A percentile compares a stretch with the other conserved stretches of the same genome.
phyloP scores from a whole-genome alignment of 2,113 vertebrate genomes.

The Malaclemys terrapin region DNA sequence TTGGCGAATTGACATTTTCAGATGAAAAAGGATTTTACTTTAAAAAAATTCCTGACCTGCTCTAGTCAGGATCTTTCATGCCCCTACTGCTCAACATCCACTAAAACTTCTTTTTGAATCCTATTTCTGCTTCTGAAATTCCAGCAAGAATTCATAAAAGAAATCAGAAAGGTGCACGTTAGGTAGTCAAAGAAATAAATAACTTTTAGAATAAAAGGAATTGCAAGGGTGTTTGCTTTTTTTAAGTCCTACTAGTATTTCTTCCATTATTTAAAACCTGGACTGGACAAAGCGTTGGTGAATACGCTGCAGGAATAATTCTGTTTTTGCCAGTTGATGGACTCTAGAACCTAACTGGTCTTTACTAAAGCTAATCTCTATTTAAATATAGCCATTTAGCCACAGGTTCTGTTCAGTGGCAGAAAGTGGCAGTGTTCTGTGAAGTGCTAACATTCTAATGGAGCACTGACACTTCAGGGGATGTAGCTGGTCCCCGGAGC shows the following conservation, averaged over 20 bases:
- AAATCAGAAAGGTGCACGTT: not conserved
- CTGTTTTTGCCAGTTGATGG: not conserved
- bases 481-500: not conserved
- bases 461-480: not conserved
- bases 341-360: not conserved
- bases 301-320: not conserved
- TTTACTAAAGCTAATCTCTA: not conserved
- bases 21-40: not conserved
- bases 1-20: not conserved
- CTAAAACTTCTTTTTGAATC: not conserved
- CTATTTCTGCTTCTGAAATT: not conserved
- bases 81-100: not conserved
- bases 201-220: rapidly evolving
- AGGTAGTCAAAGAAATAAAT: not conserved
- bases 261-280: rapidly evolving
- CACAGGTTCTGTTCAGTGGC: not conserved
- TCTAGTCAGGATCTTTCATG: not conserved
- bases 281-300: not conserved
- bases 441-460: not conserved
- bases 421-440: not conserved
- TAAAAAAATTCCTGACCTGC: not conserved
- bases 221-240: not conserved
- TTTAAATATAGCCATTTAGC: not conserved
- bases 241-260: not conserved
- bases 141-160: not conserved